Conservation (phyloP, 2,113 vertebrate genomes). For the Pristiophorus japonicus region DNA sequence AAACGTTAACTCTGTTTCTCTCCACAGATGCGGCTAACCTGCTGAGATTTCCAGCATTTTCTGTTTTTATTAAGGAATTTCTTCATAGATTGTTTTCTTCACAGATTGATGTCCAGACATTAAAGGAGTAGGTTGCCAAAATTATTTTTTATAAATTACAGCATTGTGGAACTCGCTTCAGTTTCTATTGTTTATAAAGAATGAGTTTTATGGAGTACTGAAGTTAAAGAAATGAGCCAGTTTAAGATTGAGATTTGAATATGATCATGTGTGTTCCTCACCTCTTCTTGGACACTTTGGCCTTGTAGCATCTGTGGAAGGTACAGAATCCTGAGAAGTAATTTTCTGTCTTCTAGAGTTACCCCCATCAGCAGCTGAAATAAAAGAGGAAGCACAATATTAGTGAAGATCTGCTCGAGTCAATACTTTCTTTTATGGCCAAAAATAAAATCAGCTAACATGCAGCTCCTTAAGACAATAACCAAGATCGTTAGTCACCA, state of each 20-base stretch:
- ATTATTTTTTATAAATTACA: neutral
- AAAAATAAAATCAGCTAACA: neutral
- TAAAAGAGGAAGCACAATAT: neutral
- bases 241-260: neutral
- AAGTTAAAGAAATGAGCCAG: neutral
- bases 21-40: too few relatives aligned
- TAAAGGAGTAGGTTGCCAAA: neutral
- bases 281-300: neutral
- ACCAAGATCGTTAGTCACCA: neutral
- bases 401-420: neutral
- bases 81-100: neutral
- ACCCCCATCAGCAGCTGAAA: neutral
- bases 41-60: too few relatives aligned
- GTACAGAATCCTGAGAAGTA: neutral
- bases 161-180: neutral
- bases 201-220: neutral
- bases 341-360: too few relatives aligned
- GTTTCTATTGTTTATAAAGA: neutral
- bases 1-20: too few relatives aligned
- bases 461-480: neutral
- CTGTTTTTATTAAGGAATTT: neutral
- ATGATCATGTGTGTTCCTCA: neutral
- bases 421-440: neutral
- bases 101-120: neutral
- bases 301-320: neutral